Base-by-base conservation (phyloP, 2,113 vertebrate species). In the Coryphaenoides rupestris region DNA sequence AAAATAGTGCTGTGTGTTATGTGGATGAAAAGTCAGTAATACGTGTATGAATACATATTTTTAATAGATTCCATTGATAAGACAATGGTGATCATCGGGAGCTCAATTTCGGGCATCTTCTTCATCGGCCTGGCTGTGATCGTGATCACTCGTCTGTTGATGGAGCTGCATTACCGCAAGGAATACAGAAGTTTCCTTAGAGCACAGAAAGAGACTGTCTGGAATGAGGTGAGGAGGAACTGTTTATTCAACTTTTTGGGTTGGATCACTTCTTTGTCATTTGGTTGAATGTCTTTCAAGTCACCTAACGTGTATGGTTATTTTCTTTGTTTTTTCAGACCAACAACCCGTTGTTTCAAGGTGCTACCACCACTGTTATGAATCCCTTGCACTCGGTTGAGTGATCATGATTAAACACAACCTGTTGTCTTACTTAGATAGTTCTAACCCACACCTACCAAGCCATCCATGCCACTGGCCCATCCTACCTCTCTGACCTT, bases 331-430 rank as follows among this genome's bases (percentile, higher is more conserved):
- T 60, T 3, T 75, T 86, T 9, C 76, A 89, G 91, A 70, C 60
- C n/a, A 74, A 60, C 60, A 92, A 93, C 55, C 90, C 90, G n/a
- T 86, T 91, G 72, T 92, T 84, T 74, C 33, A 74, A 75, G 87
- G 81, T 13, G 91, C 90, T 4, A 73, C 88, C 10, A 93, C 92
- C 0, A 91, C 89, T 4, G 77, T 83, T 1, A 3, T 86, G 23
- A 92, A 92, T 33, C 91, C 91, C 19, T 28, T 65, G 68, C 90
- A 84, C 67, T 63, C 2, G 26, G 52, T 9, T 60, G 60, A 70
- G 1, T 7, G 9, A 16, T 6, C 5, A 59, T 23, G 4, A 28
- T 17, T 5, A 28, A 22, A 14, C 12, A 9, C 21, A 16, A 13
- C 5, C 21, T 23, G 55, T 23, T 56, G 7, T 22, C 55, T 23